Evolutionary conservation across 2,797 vertebrate species (phyloP).

Genomic region (Pseudochaenichthys georgianus): DNA sequence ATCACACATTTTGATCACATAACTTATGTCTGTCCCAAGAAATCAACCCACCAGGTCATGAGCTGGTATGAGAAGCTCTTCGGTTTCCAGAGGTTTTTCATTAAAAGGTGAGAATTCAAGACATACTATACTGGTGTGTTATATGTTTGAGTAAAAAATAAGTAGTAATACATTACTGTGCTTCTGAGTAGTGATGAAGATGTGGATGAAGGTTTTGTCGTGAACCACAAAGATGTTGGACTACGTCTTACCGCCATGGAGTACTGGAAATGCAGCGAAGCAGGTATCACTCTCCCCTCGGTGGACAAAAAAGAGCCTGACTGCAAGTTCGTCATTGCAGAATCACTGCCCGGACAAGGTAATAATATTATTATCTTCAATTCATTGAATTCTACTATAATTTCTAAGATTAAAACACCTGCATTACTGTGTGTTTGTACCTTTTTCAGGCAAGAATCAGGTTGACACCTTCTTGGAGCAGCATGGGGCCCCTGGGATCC

Average conservation of each 20-base stretch:
- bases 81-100: constrained; percentile 90
- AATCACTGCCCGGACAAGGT: constrained; percentile 88
- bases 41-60: constrained; percentile 78
- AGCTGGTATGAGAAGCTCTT: constrained; percentile 91
- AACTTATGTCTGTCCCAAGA: constrained; percentile 87
- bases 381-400: not conserved
- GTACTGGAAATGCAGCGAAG: constrained; percentile 68
- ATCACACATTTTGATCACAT: constrained; percentile 94
- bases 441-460: constrained; percentile 85
- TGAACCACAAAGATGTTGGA: constrained; percentile 85
- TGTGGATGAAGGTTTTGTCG: constrained; percentile 81
- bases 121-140: not conserved
- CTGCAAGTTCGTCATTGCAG: constrained; percentile 92
- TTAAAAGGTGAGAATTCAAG: constrained; percentile 78
- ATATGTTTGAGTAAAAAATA: not conserved
- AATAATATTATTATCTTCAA: not conserved
- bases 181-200: constrained; percentile 80
- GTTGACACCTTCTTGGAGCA: constrained; percentile 90
- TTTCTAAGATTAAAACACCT: not conserved
- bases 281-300: constrained; percentile 73
- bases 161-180: constrained; percentile 8
- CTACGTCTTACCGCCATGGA: constrained; percentile 91
- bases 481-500: constrained; percentile 90
- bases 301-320: constrained; percentile 67
- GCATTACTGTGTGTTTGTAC: not conserved